Conservation (phyloP, 2,797 vertebrate species). For the Sebastolobus alascanus region DNA sequence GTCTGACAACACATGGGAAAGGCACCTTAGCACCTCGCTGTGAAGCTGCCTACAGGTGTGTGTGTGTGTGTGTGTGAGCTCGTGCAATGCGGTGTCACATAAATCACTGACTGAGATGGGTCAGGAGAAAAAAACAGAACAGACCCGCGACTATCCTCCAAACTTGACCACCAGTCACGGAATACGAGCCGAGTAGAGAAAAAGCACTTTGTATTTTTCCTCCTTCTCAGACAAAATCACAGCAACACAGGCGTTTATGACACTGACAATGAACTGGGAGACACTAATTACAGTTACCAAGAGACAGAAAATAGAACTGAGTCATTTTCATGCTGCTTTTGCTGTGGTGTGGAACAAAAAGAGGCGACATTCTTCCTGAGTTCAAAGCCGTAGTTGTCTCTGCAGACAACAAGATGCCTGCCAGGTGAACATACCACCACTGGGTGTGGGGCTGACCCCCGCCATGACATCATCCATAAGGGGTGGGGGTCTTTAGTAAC, state of each 20-base stretch:
- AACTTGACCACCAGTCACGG: background rate
- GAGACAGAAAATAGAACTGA: constrained; percentile 39
- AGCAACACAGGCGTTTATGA: constrained; percentile 23
- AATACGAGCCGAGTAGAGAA: background rate
- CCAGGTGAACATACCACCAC: constrained; percentile 68
- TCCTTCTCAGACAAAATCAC: constrained; percentile 8
- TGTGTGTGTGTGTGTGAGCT: constrained; percentile 13
- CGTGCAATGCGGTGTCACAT: constrained; percentile 43
- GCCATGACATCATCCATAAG: constrained; percentile 23
- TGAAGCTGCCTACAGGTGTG: constrained; percentile 66
- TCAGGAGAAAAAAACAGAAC: constrained; percentile 12
- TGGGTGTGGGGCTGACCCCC: constrained; percentile 55
- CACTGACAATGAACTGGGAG: constrained; percentile 26
- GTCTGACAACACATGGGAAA: constrained; percentile 66
- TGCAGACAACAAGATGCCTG: constrained; percentile 2
- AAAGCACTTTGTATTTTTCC: constrained; percentile 8
- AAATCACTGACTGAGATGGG: constrained; percentile 57
- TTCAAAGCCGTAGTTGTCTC: constrained; percentile 7
- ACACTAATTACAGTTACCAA: constrained; percentile 49
- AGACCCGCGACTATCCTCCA: constrained; percentile 31
- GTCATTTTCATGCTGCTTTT: constrained; percentile 9
- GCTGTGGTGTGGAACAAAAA: background rate
- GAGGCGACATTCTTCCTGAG: background rate
- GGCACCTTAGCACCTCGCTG: constrained; percentile 57
- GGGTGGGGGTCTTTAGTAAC: background rate